phyloP scores from a whole-genome alignment of 2,888 invertebrate genomes.

The Drosophila prolongata region DNA sequence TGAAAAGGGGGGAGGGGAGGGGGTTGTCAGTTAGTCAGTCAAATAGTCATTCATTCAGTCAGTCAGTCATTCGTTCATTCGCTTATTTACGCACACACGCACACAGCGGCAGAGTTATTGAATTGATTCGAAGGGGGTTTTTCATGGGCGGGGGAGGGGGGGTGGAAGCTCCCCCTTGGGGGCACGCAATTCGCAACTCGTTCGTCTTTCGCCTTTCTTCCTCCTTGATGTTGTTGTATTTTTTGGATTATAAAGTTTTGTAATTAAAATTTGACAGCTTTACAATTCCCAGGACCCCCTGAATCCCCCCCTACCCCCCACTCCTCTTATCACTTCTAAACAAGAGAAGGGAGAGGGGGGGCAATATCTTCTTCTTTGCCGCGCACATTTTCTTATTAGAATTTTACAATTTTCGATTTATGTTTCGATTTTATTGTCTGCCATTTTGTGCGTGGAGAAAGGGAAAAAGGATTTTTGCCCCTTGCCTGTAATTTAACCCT shows the following conservation, averaged over 20 bases:
- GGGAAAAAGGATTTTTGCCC: neutral
- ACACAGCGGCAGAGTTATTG: conserved; percentile 66
- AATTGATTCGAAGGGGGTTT: conserved; percentile 62
- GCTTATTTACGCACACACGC: conserved; percentile 74
- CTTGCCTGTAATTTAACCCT: conserved; percentile 15
- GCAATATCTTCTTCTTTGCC: conserved; percentile 10
- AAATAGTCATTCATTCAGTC: conserved; percentile 53
- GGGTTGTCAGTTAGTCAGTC: conserved; percentile 31
- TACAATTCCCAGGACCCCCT: conserved; percentile 70
- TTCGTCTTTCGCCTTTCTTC: conserved; percentile 29
- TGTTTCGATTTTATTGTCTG: conserved; percentile 77
- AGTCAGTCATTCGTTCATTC: conserved; percentile 53
- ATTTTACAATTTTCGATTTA: conserved; percentile 78
- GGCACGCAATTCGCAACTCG: conserved; percentile 32
- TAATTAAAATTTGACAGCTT: conserved; percentile 80
- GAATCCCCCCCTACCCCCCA: no score
- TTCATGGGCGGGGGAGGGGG: neutral
- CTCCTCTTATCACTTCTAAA: neutral
- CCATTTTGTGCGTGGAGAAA: conserved; percentile 42
- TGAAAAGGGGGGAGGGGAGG: neutral
- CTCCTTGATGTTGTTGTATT: conserved; percentile 61
- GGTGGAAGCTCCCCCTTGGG: conserved; percentile 6
- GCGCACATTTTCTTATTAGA: conserved; percentile 65
- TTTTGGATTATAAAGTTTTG: conserved; percentile 79
- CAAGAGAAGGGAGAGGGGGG: neutral